Evolutionary conservation across 2,113 vertebrate species (phyloP), one percentile per base, ranked within the genome.

Genomic region (Atherinomorus stipes): DNA sequence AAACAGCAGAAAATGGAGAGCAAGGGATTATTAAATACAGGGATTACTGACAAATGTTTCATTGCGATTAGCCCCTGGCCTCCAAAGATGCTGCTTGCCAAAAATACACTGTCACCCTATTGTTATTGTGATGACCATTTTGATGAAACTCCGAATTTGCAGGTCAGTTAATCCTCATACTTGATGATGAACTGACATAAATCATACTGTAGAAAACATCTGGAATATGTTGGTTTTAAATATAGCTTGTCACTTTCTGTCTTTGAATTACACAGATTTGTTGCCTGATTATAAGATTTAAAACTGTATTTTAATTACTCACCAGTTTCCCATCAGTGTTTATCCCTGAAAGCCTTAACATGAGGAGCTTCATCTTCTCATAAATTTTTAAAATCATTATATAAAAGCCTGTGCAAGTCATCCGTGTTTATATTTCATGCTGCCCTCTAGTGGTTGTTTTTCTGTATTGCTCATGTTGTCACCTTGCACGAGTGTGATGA

Each of bases 51-150:
- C 95, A 95, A 96, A 96, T 96, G 94, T 93, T 94, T 96, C 94
- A 95, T 95, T 94, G 95, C 95, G 93, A 95, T 96, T 97, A 96
- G 95, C 96, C 96, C 94, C 91, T 96, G 95, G 91, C 94, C 91
- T 96, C 93, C 92, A 95, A 88, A 89, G 91, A 81, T 90, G 84
- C 68, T 81, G 90, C 67, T 67, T 80, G 78, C 81, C 71, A 81
- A 89, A 89, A 90, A 88, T 73, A 88, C 70, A 66, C 51, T 56
- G 63, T 72, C 71, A 63, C 54, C 73, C 64, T 67, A 78, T 80
- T 83, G 85, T 79, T 77, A 57, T 90, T 50, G 80, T 70, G 34
- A 71, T 87, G 84, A 86, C 61, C 71, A 54, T 64, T 72, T 51
- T 34, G 73, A 59, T 80, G 78, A 70, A 73, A 64, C 44, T 57